Evolutionary conservation across 2,888 invertebrate genomes (phyloP).

Genomic region (Drosophila histrio): DNA sequence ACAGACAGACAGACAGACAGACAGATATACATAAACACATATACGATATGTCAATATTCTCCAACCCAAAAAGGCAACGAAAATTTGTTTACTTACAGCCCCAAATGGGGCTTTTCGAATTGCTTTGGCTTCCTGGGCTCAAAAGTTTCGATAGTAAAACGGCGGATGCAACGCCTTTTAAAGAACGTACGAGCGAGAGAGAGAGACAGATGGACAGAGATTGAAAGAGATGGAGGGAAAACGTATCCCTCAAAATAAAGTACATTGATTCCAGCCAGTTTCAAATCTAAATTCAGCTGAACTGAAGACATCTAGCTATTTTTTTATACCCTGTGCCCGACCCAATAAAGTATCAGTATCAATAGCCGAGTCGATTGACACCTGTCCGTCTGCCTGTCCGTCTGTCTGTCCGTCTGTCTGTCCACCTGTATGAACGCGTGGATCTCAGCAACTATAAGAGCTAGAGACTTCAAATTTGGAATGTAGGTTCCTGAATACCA

Average conservation of each 20-base stretch:
- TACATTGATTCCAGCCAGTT: constrained; percentile 10
- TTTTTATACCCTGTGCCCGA: no score
- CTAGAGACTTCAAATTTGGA: no score
- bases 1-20: neutral
- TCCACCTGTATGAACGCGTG: no score
- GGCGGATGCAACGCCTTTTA: constrained; percentile 70
- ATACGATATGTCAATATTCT: constrained; percentile 16
- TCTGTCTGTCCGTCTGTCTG: no score
- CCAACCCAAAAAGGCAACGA: constrained; percentile 44
- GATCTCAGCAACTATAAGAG: no score
- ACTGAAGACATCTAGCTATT: no score
- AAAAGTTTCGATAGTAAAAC: constrained; percentile 40
- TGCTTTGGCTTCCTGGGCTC: constrained; percentile 50
- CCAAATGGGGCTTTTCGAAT: constrained; percentile 46
- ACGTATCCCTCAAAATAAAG: constrained; percentile 1
- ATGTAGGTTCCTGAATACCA: no score
- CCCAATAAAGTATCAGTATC: no score
- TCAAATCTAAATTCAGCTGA: constrained; percentile 30
- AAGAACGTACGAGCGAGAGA: constrained; percentile 4
- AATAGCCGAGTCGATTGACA: no score
- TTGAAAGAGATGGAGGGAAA: neutral
- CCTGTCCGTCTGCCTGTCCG: no score
- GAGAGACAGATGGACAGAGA: neutral
- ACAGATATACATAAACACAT: constrained; percentile 2
- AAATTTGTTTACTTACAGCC: constrained; percentile 38